Evolutionary conservation across 2,113 vertebrate species (phyloP).

Genomic region (Clupea harengus): DNA sequence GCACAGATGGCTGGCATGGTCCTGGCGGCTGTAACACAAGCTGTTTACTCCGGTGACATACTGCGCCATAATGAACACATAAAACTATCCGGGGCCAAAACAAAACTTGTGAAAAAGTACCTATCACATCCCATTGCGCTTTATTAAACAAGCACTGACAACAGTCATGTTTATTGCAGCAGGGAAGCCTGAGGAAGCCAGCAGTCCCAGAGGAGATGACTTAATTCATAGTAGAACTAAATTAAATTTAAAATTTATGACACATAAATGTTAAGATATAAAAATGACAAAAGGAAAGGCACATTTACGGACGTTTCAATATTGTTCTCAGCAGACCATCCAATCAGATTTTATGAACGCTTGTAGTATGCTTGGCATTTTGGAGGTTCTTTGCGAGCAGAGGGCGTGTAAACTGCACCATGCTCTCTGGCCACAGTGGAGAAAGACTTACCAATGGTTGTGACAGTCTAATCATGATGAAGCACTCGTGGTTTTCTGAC

Average conservation of each 20-base stretch:
- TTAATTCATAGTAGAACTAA: slow-evolving; percentile 1
- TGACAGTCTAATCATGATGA: neutral
- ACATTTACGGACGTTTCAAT: neutral
- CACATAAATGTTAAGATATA: neutral
- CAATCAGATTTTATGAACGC: neutral
- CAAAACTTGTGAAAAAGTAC: slow-evolving; percentile 58
- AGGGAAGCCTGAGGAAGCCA: slow-evolving; percentile 20
- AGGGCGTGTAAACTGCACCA: neutral
- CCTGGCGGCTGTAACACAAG: neutral
- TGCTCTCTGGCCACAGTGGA: neutral
- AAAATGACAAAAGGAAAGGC: neutral
- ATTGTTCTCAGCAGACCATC: slow-evolving; percentile 1
- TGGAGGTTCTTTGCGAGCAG: neutral
- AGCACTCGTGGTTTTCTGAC: neutral
- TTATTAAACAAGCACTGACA: slow-evolving; percentile 59
- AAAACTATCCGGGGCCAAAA: slow-evolving; percentile 55
- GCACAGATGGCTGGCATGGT: neutral
- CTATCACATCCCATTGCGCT: slow-evolving; percentile 50
- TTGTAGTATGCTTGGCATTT: neutral
- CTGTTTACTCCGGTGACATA: neutral
- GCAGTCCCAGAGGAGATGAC: neutral
- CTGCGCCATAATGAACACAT: slow-evolving; percentile 52
- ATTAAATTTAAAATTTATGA: slow-evolving; percentile 22
- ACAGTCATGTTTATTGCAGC: slow-evolving; percentile 52
- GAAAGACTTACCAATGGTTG: neutral